These are phyloP conservation scores for Brachypodius melanocephalos DNA, from an alignment of 2,113 vertebrate species.

Conservation along the genomic window DNA sequence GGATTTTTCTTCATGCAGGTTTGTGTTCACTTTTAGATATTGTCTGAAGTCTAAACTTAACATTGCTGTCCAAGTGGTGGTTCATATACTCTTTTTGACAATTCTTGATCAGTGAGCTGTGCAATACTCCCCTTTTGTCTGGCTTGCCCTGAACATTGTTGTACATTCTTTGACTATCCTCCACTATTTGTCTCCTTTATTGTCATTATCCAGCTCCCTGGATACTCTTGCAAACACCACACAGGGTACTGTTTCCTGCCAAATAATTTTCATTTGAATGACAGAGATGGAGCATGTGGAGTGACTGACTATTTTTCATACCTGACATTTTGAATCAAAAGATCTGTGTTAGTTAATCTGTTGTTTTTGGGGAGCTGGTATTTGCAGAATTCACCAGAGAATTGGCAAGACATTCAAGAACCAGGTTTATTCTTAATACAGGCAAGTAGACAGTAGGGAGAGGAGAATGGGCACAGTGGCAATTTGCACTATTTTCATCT, in stretches of 20 bases:
- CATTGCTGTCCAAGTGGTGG: background rate
- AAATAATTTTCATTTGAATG: background rate
- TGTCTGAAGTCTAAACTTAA: background rate
- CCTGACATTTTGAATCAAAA: conserved; percentile 21
- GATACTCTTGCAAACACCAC: background rate
- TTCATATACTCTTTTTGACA: background rate
- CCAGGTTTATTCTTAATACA: background rate
- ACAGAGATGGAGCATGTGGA: background rate
- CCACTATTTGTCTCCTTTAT: background rate
- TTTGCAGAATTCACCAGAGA: background rate
- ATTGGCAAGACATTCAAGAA: background rate
- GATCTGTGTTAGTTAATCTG: background rate
- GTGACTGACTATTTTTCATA: conserved; percentile 8
- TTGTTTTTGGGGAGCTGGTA: background rate
- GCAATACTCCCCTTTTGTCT: background rate
- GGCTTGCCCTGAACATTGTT: background rate
- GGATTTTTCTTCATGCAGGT: background rate
- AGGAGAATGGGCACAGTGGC: background rate
- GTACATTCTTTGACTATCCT: background rate
- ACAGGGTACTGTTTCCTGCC: background rate
- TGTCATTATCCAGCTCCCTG: background rate
- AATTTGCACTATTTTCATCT: background rate
- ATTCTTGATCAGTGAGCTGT: background rate
- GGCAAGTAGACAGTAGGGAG: background rate
- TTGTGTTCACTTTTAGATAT: background rate